Evolutionary conservation across 2,113 vertebrate genomes (phyloP), one percentile per base, ranked within the genome.

Genomic region (Polypterus bichir): DNA sequence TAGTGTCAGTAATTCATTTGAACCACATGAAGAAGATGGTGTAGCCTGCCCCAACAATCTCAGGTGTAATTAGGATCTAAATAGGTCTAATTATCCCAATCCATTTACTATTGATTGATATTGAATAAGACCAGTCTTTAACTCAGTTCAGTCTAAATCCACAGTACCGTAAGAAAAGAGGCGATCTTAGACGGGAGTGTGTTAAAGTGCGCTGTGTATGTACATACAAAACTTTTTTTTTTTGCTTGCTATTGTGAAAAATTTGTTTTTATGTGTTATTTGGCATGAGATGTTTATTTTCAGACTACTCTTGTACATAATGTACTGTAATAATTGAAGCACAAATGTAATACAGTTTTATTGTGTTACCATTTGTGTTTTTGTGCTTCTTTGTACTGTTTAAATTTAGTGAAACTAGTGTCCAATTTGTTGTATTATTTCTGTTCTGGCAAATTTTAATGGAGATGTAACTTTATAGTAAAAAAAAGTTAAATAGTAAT

Each of bases 311-410:
- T 82, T 97, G 93, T 97, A 97, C 77, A 97, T 94, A 97, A 80
- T 83, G 90, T 91, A 94, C 86, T 93, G 93, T 93, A 92, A 92
- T 90, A 92, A 90, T 88, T 89, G 87, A 96, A 92, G 89, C 91
- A 94, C 93, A 97, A 97, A 94, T 91, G 93, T 91, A 93, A 97
- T 97, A 98, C 92, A 97, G 90, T 96, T 97, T 94, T 94, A 95
- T 92, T 95, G 94, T 94, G 91, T 97, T 92, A 90, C 84, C 70
- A 76, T 83, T 89, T 78, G 85, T 82, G 85, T 89, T 82, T 77
- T 54, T 64, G 48, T 62, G 81, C 82, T 83, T 81, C 79, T 86
- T 86, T 85, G 83, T 85, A 88, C 83, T 79, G 85, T 87, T 83
- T 83, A 54, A 83, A 85, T 82, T 86, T 84, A 77, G 83, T 85